These are phyloP conservation scores for Leuciscus idus DNA, from an alignment of 2,113 vertebrate species.

Conservation along the genomic window DNA sequence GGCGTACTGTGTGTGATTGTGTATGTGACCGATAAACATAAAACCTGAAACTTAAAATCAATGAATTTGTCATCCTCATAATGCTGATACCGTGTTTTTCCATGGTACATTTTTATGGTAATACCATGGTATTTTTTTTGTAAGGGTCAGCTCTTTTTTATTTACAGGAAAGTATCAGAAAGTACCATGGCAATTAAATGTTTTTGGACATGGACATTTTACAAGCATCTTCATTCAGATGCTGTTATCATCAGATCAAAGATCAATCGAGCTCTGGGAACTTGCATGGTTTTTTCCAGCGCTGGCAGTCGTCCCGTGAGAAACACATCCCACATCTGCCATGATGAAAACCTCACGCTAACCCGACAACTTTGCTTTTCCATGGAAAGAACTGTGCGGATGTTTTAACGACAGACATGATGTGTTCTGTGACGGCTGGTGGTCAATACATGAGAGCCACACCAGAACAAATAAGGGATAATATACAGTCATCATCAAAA, in stretches of 20 bases:
- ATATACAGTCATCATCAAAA: background rate
- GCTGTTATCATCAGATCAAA: slow-evolving; percentile 29
- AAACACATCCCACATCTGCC: background rate
- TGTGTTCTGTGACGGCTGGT: background rate
- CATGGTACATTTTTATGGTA: background rate
- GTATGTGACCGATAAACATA: too few species aligned
- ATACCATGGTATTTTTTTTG: background rate
- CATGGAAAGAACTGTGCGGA: slow-evolving; percentile 7
- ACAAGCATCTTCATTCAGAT: background rate
- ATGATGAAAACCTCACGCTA: background rate
- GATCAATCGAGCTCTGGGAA: background rate
- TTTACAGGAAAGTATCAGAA: too few species aligned
- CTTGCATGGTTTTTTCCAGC: background rate
- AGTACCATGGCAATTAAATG: too few species aligned
- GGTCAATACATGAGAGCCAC: background rate
- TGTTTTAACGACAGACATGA: background rate
- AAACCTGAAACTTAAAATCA: too few species aligned
- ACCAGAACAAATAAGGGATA: background rate
- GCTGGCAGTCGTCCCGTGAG: background rate
- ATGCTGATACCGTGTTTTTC: background rate
- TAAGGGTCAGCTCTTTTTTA: background rate
- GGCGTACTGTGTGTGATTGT: too few species aligned
- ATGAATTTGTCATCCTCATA: background rate
- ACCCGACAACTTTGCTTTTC: slow-evolving; percentile 1
- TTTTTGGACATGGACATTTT: background rate